Conservation (phyloP, 2,797 vertebrate species). For the Rhinoraja longicauda region DNA sequence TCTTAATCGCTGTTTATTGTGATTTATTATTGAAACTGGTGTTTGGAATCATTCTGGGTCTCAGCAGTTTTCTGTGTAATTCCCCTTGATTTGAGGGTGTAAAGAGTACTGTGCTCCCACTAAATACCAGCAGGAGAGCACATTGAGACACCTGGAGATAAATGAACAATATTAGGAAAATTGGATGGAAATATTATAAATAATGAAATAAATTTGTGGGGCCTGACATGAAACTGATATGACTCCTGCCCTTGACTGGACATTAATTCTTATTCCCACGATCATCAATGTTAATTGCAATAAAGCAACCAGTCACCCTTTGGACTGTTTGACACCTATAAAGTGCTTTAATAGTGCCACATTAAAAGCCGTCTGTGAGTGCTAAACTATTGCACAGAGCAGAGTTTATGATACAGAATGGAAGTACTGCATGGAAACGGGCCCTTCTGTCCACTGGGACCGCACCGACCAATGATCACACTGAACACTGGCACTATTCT, state of each 20-base stretch:
- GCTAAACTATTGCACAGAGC: not conserved
- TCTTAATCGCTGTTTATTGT: not conserved
- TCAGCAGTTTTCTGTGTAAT: not conserved
- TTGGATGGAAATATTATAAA: not conserved
- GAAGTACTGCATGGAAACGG: not conserved
- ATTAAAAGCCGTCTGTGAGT: not conserved
- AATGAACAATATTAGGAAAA: not conserved
- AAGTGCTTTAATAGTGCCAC: slow-evolving; percentile 1
- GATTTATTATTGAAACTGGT: slow-evolving; percentile 26
- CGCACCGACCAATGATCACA: no score
- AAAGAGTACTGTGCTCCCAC: not conserved
- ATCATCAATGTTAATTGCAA: slow-evolving; percentile 1
- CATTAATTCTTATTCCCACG: not conserved
- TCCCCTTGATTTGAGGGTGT: not conserved
- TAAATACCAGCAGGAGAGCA: not conserved
- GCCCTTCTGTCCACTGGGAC: no score
- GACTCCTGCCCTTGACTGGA: not conserved
- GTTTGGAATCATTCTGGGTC: not conserved
- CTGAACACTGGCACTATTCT: no score
- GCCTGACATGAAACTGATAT: not conserved
- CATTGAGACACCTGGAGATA: not conserved
- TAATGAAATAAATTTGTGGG: slow-evolving; percentile 10
- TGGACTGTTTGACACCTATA: not conserved
- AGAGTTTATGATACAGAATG: not conserved
- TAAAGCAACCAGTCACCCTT: not conserved